These are phyloP conservation scores for Megalops cyprinoides DNA, from an alignment of 2,797 vertebrate genomes.

Conservation along the genomic window DNA sequence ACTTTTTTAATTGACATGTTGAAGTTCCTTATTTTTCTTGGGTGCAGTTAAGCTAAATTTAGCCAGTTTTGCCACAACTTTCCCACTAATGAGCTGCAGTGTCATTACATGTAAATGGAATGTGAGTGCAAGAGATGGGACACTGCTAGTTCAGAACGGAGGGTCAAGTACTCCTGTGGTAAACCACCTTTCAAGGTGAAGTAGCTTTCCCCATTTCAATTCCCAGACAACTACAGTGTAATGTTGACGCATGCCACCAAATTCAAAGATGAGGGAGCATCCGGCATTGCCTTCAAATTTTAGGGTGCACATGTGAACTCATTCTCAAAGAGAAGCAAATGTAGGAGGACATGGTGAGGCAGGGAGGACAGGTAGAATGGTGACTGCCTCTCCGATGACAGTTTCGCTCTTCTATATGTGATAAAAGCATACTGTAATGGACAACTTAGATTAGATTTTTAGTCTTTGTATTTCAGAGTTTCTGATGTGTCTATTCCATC, in stretches of 20 bases:
- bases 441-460: not conserved
- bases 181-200: not conserved
- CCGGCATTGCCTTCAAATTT: not conserved
- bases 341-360: not conserved
- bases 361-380: not conserved
- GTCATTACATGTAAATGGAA: not conserved
- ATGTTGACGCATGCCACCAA: not conserved
- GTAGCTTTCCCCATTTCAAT: constrained; percentile 5
- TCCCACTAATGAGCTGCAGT: not conserved
- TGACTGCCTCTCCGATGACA: not conserved
- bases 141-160: not conserved
- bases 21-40: no score
- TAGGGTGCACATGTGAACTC: not conserved
- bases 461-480: not conserved
- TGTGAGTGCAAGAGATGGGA: not conserved
- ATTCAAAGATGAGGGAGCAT: no score
- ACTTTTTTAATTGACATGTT: no score
- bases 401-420: not conserved
- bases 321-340: not conserved
- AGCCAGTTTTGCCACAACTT: not conserved
- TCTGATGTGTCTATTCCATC: not conserved
- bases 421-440: not conserved
- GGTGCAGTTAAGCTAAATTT: no score
- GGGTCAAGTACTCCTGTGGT: not conserved
- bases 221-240: not conserved